Base-by-base conservation (phyloP, 2,113 vertebrate genomes). In the Macquaria ambigua region DNA sequence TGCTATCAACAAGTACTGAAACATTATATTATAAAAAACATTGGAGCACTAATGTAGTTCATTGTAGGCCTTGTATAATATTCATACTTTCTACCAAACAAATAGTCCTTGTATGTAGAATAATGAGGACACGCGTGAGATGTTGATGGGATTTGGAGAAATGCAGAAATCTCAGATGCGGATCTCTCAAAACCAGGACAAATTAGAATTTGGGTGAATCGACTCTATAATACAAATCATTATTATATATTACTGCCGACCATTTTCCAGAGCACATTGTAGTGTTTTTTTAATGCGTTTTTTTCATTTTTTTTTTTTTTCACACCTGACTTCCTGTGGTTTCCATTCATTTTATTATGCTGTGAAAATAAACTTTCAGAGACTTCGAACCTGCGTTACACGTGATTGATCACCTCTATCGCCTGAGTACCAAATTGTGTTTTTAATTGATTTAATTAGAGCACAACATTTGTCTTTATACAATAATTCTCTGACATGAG, bases 371-470 rank as follows among this genome's bases (percentile, higher is more conserved):
- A 41, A 66, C 50, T 25, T 43, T 28, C 9, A n/a, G 28, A 58
- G 28, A 34, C 7, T 31, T 70, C 20, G 15, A 3, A 58, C 4
- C 39, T 14, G 25, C 4, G 0, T 16, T 23, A 21, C 7, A 18
- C 31, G 25, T 21, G 4, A 37, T 53, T 37, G 5, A 41, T 53
- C 52, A n/a, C 18, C 56, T 23, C n/a, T 23, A 53, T 78, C 79
- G 66, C 75, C 39, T 72, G 21, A 0, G 15, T 6, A 74, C 21
- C 75, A 20, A 80, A 25, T 68, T 58, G 68, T 67, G 21, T 53
- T 84, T 83, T 63, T 75, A 74, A 83, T 72, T 71, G 69, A 79
- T 81, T 77, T 43, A 64, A 88, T 90, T 81, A 72, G 61, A 75
- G 52, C 53, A 63, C 59, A 81, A 74, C 75, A 74, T 78, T 74